Evolutionary conservation across 2,888 invertebrate genomes (phyloP), one percentile per base, ranked within the genome.

Genomic region (Aproaerema taeniolella): DNA sequence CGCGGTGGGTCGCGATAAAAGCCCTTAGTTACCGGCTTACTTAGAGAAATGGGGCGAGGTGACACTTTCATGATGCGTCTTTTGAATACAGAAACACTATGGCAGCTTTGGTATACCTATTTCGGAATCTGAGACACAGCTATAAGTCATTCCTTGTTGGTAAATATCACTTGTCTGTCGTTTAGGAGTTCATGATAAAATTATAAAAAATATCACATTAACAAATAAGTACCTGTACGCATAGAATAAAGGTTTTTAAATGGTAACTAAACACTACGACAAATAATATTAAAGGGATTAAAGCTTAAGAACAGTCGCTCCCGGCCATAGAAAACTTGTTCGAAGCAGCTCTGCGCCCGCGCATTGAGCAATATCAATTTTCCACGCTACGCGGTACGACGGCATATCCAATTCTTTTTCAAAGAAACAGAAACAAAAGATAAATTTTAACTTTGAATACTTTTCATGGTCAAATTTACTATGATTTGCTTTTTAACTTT

Each of bases 1-100:
- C 60, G 50, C 26, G 51, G 51, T 38, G 57, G 79, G 79, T 78
- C 80, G 72, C 66, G 69, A 71, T 72, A 68, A 75, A 77, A 77
- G 74, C 79, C 58, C 78, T 79, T 72, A 67, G 67, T 75, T 78
- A 73, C 52, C 49, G 55, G 51, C 55, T 55, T 53, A 54, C 61
- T 58, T 53, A 55, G 48, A 52, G 61, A 79, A 75, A 53, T 67
- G 54, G 80, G 75, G 55, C 79, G 72, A 47, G 41, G 29, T 24
- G 13, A 30, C 16, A 36, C 36, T n/a, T n/a, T n/a, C n/a, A n/a
- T n/a, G n/a, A n/a, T n/a, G n/a, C n/a, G n/a, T n/a, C n/a, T n/a
- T n/a, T n/a, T 26, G n/a, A 26, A n/a, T 26, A n/a, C 26, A 26
- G n/a, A 4, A 20, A 7, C 4, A 20, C 26, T 26, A 9, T 26